Conservation (phyloP, 2,888 invertebrate species). For the Oxycera nigricornis region DNA sequence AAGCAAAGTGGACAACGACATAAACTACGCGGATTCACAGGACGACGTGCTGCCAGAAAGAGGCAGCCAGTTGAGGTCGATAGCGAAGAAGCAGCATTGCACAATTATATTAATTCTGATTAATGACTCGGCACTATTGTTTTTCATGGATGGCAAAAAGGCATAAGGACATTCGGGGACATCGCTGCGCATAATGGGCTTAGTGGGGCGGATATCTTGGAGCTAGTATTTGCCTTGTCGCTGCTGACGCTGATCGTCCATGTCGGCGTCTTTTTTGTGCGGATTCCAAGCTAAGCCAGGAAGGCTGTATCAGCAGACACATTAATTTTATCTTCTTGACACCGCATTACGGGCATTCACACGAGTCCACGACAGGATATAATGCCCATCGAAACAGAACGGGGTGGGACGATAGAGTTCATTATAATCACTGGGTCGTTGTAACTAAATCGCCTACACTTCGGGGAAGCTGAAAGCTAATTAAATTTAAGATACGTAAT, state of each 20-base stretch:
- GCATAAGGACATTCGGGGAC: slow-evolving; percentile 18
- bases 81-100: slow-evolving; percentile 20
- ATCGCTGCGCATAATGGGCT: slow-evolving; percentile 26
- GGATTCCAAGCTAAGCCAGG: slow-evolving; percentile 11
- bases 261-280: slow-evolving; percentile 14
- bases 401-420: not conserved
- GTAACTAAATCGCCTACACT: slow-evolving; percentile 33
- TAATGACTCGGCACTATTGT: slow-evolving; percentile 36
- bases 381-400: not conserved
- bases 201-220: not conserved
- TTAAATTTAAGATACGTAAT: slow-evolving; percentile 37
- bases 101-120: slow-evolving; percentile 40
- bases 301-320: slow-evolving; percentile 37
- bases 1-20: not conserved
- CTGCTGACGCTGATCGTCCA: not conserved
- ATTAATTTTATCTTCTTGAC: slow-evolving; percentile 38
- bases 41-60: not conserved
- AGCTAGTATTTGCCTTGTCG: not conserved
- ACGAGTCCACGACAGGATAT: not conserved
- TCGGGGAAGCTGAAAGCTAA: slow-evolving; percentile 26
- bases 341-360: slow-evolving; percentile 28
- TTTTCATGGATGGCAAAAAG: slow-evolving; percentile 28
- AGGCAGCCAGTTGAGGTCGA: not conserved
- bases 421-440: slow-evolving; percentile 31
- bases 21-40: not conserved